A percentile compares a stretch with the other conserved stretches of the same genome.
These are phyloP conservation scores for Drepana falcataria DNA, from an alignment of 2,888 invertebrate species.

Conservation along the genomic window DNA sequence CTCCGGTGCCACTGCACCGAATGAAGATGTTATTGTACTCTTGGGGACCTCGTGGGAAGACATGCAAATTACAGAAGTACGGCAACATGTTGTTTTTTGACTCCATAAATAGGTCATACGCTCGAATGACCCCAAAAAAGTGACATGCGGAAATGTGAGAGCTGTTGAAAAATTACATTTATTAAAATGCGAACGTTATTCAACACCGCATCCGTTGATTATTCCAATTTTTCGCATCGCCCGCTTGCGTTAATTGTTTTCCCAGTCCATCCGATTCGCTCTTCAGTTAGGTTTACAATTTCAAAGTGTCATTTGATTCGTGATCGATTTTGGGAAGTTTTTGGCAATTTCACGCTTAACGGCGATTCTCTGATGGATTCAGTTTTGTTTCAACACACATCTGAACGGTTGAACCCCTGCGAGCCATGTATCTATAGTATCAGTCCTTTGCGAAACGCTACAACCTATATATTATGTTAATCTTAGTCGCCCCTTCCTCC, in stretches of 20 bases:
- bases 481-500: too few species aligned
- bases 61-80: too few species aligned
- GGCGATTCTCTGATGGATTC: constrained; percentile 53
- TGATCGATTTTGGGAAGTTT: constrained; percentile 70
- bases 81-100: too few species aligned
- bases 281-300: constrained; percentile 73
- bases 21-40: too few species aligned
- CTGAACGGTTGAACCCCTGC: constrained; percentile 3
- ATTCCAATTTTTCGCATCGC: constrained; percentile 66
- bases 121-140: too few species aligned
- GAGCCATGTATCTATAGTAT: not conserved
- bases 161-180: constrained; percentile 55
- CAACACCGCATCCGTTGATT: constrained; percentile 55
- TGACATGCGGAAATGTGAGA: constrained; percentile 18
- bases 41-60: too few species aligned
- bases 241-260: constrained; percentile 66
- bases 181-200: constrained; percentile 49
- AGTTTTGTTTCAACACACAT: constrained; percentile 51
- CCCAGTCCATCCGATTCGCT: constrained; percentile 62
- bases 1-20: too few species aligned
- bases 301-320: constrained; percentile 75
- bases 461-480: too few species aligned
- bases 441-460: not conserved
- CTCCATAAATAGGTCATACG: too few species aligned
- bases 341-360: constrained; percentile 72